Evolutionary conservation across 1,140 invertebrate genomes (phyloP), one percentile per base, ranked within the genome.

Genomic region (Diprion similis): DNA sequence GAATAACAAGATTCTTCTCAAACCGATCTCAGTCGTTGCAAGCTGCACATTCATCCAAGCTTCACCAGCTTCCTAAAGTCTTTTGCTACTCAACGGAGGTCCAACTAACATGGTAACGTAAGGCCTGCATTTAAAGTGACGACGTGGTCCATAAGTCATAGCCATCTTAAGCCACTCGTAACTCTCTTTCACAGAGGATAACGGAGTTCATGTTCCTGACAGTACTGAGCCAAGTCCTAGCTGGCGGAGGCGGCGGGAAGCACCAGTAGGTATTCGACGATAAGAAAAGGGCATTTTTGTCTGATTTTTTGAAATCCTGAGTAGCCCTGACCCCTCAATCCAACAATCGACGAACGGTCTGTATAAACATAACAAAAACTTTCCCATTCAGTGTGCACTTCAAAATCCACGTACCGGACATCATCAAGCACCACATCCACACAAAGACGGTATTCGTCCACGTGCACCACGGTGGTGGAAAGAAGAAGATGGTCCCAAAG

Each of bases 381-480:
- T 75, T 71, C 76, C 80, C 81, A 83, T 87, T 71, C 85, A 91
- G 90, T 74, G 85, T 90, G 37, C 88, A 90, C 71, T 83, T 91
- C 67, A 90, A 87, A 79, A 82, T 91, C 18, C 86, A 90, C 77
- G 86, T 91, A 0, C 90, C 90, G 9, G 88, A 91, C 78, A 88
- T 91, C 70, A 87, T 90, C 71, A 90, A 90, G 59, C 90, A 90
- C 73, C 88, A 90, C 65, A 84, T 89, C 72, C 90, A 91, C 73
- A 91, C 89, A 4, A 89, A 90, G 76, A 89, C 89, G 46, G 87
- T 91, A 37, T 89, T 88, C 46, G 87, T 91, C 47, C 89, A 90
- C 70, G 85, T 90, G 59, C 87, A 90, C 72, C 48, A 24, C 13
- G 66, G 67, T 4, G 72, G 72, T 24, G 75, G 71, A 10, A 77